These are phyloP conservation scores for Leptopilina clavipes DNA, from an alignment of 1,140 invertebrate genomes.

Conservation along the genomic window DNA sequence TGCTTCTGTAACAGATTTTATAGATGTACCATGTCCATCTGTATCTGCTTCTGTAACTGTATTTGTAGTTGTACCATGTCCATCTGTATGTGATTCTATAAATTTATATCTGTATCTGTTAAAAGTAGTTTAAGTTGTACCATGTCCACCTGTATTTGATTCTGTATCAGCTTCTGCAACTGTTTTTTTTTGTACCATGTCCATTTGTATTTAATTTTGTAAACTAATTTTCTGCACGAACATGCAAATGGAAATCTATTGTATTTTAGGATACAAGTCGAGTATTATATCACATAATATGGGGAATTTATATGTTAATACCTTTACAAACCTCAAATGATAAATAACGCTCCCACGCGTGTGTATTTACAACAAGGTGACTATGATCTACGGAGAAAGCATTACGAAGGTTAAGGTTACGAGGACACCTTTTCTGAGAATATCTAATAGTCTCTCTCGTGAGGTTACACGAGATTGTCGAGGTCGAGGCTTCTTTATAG, in stretches of 20 bases:
- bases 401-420: constrained; percentile 52
- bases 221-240: no score
- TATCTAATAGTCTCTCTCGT: constrained; percentile 25
- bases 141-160: no score
- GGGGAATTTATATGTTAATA: constrained; percentile 6
- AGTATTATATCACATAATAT: not conserved
- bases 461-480: constrained; percentile 28
- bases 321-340: not conserved
- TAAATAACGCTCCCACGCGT: constrained; percentile 31
- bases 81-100: no score
- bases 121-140: no score
- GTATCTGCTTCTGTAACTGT: no score
- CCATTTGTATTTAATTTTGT: no score
- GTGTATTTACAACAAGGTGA: constrained; percentile 37
- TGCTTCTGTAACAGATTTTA: no score
- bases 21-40: no score
- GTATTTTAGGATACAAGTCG: not conserved
- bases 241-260: not conserved
- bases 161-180: no score
- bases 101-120: no score
- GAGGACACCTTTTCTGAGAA: constrained; percentile 37
- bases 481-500: constrained; percentile 1
- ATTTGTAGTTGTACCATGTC: no score
- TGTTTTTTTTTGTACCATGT: no score
- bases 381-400: constrained; percentile 41